These are phyloP conservation scores for Drosophila mojavensis DNA, from an alignment of 1,140 invertebrate species.

Conservation along the genomic window DNA sequence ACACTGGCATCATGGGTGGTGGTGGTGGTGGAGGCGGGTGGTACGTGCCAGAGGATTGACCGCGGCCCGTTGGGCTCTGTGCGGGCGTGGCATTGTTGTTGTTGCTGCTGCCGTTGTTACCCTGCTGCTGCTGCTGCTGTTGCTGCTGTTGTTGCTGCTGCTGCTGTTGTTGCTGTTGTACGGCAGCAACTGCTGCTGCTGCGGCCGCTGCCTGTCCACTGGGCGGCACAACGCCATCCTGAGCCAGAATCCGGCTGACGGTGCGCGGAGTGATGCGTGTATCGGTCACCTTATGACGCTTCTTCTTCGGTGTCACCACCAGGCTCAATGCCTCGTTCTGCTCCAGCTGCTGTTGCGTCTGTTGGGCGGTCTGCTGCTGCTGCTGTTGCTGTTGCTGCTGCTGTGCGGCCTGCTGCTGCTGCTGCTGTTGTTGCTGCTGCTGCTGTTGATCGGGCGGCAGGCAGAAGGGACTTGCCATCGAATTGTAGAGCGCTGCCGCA, in stretches of 20 bases:
- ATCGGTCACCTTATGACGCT: slow-evolving; percentile 98
- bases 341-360: slow-evolving; percentile 86
- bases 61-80: slow-evolving; percentile 88
- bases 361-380: slow-evolving; percentile 86
- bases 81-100: slow-evolving; percentile 79
- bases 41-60: slow-evolving; percentile 77
- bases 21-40: slow-evolving; percentile 90
- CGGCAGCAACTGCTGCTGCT: slow-evolving; percentile 47
- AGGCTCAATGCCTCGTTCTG: slow-evolving; percentile 97
- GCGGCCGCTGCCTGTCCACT: slow-evolving; percentile 59
- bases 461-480: slow-evolving; percentile 87
- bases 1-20: slow-evolving; percentile 86
- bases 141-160: slow-evolving; percentile 36
- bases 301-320: slow-evolving; percentile 97
- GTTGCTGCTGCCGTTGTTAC: slow-evolving; percentile 32
- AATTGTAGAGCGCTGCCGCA: slow-evolving; percentile 87
- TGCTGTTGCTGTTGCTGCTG: slow-evolving; percentile 75
- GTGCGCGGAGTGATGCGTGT: slow-evolving; percentile 96
- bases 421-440: slow-evolving; percentile 49
- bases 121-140: slow-evolving; percentile 45
- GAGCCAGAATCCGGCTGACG: slow-evolving; percentile 92
- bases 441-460: slow-evolving; percentile 84
- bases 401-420: slow-evolving; percentile 55
- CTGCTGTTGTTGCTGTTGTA: slow-evolving; percentile 52
- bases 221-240: slow-evolving; percentile 89